phyloP scores from a whole-genome alignment of 2,888 invertebrate species.

The Xanthia icteritia region DNA sequence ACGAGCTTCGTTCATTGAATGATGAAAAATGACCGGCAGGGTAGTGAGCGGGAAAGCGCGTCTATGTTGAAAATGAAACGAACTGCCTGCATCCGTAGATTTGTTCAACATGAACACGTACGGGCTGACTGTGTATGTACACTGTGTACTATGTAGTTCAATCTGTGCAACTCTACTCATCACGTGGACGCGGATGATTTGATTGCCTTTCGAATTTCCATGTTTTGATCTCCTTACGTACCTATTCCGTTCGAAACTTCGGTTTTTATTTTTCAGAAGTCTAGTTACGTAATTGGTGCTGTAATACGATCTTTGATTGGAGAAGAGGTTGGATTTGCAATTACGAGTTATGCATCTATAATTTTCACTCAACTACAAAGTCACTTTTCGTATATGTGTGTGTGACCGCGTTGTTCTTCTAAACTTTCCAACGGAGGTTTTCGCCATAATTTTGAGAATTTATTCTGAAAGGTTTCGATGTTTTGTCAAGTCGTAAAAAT shows the following conservation, averaged over 20 bases:
- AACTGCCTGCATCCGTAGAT: constrained; percentile 58
- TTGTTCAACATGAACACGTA: constrained; percentile 61
- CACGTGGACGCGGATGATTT: constrained; percentile 51
- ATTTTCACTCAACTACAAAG: too few relatives aligned
- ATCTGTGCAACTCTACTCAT: constrained; percentile 44
- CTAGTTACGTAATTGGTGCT: neutral
- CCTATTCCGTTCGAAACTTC: neutral
- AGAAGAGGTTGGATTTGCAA: neutral
- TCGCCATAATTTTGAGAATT: too few relatives aligned
- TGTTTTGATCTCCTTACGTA: constrained; percentile 48
- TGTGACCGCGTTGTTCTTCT: too few relatives aligned
- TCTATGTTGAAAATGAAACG: constrained; percentile 58
- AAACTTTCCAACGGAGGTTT: too few relatives aligned
- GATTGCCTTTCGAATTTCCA: constrained; percentile 57
- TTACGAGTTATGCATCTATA: neutral
- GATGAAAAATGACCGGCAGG: constrained; percentile 48
- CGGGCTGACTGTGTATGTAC: constrained; percentile 26
- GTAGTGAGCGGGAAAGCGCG: constrained; percentile 44
- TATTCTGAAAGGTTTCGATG: too few relatives aligned
- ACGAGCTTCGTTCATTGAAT: constrained; percentile 45
- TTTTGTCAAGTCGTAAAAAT: too few relatives aligned
- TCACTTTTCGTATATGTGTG: too few relatives aligned
- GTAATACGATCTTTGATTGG: too few relatives aligned
- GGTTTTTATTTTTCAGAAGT: neutral
- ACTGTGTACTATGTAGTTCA: constrained; percentile 34